phyloP scores from a whole-genome alignment of 2,797 vertebrate species.

The Sebastes vulpes region DNA sequence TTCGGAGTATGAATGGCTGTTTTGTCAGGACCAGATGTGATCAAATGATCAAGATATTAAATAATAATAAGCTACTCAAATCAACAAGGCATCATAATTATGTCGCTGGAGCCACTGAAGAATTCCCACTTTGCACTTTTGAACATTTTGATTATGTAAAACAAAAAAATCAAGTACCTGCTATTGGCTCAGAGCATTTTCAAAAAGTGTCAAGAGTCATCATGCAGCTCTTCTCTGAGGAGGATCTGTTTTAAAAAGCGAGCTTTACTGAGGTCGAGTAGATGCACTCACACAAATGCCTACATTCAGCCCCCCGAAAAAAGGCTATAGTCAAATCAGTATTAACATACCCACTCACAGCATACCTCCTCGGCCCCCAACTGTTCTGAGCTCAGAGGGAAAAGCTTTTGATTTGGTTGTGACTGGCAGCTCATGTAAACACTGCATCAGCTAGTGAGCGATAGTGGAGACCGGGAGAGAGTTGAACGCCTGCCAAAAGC shows the following conservation, averaged over 20 bases:
- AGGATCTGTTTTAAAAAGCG: not conserved
- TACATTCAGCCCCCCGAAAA: slow-evolving; percentile 48
- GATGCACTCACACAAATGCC: slow-evolving; percentile 41
- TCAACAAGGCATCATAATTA: not conserved
- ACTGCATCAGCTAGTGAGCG: slow-evolving; percentile 77
- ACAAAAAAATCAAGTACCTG: not conserved
- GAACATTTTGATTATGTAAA: slow-evolving; percentile 2
- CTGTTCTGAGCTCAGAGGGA: slow-evolving; percentile 71
- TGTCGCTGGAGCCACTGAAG: not conserved
- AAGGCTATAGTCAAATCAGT: slow-evolving; percentile 50
- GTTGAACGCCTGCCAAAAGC: slow-evolving; percentile 78
- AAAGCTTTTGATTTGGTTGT: slow-evolving; percentile 82
- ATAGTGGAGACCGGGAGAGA: slow-evolving; percentile 77
- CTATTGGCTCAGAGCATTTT: not conserved
- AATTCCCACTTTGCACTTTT: not conserved
- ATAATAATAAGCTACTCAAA: slow-evolving; percentile 5
- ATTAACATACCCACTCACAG: slow-evolving; percentile 59
- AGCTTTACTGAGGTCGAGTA: not conserved
- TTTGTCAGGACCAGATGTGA: slow-evolving; percentile 43
- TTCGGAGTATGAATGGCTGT: slow-evolving; percentile 43
- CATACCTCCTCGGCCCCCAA: slow-evolving; percentile 71
- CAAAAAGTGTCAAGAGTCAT: slow-evolving; percentile 7
- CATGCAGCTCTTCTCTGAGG: not conserved
- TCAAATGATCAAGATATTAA: slow-evolving; percentile 20
- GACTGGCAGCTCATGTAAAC: slow-evolving; percentile 85